These are phyloP conservation scores for Trachelus tabidus DNA, from an alignment of 2,888 invertebrate genomes.

Conservation along the genomic window DNA sequence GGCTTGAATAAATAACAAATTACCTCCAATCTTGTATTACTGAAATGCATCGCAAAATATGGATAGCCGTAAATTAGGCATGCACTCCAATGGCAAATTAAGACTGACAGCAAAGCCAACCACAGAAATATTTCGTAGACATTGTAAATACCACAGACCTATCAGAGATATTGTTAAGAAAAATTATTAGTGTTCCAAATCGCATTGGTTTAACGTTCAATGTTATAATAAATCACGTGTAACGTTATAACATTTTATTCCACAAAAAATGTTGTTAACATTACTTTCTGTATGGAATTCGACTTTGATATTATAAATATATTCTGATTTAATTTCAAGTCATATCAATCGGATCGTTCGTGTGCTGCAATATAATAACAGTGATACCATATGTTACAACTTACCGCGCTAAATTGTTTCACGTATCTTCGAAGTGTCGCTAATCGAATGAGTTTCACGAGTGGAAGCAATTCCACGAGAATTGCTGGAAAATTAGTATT, in stretches of 20 bases:
- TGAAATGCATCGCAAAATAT: constrained; percentile 33
- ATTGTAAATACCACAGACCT: constrained; percentile 42
- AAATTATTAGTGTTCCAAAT: too few relatives aligned
- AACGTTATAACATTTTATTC: background rate
- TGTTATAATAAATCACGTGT: background rate
- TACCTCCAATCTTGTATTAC: too few relatives aligned
- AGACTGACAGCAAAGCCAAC: constrained; percentile 40
- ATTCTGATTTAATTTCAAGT: too few relatives aligned
- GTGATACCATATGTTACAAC: background rate
- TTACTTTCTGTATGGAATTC: too few relatives aligned
- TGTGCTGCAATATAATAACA: too few relatives aligned
- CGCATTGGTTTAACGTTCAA: background rate
- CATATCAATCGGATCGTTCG: too few relatives aligned
- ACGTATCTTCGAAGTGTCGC: constrained; percentile 42
- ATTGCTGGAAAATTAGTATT: constrained; percentile 37
- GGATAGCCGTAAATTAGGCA: constrained; percentile 50
- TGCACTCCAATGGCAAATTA: constrained; percentile 55
- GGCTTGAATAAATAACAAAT: background rate
- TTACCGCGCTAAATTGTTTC: constrained; percentile 42
- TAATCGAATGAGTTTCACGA: constrained; percentile 47
- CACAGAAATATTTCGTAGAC: constrained; percentile 41
- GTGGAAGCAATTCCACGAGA: constrained; percentile 45
- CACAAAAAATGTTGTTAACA: too few relatives aligned
- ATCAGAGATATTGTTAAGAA: constrained; percentile 5
- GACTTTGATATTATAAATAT: too few relatives aligned